Percentiles rank a stretch among this genome's conserved stretches.
Evolutionary conservation across 2,113 vertebrate genomes (phyloP).

Genomic region (Tyto alba): DNA sequence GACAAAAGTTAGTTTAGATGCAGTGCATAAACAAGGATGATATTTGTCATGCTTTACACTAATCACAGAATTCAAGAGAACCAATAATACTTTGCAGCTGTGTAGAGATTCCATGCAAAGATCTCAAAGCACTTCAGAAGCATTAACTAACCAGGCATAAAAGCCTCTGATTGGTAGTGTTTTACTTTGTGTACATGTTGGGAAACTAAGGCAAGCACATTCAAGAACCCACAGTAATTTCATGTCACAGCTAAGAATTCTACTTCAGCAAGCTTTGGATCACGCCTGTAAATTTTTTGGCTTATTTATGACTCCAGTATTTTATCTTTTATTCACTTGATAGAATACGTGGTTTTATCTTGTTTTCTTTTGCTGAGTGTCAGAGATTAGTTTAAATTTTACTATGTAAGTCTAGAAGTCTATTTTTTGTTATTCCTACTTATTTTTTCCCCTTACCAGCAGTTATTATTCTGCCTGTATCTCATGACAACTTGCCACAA

Average conservation of each 20-base stretch:
- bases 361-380: not conserved
- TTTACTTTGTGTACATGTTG: not conserved
- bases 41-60: conserved; percentile 37
- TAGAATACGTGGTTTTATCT: not conserved
- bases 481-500: not conserved
- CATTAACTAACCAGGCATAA: conserved; percentile 18
- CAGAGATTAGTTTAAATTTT: not conserved
- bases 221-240: not conserved
- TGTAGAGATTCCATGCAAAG: conserved; percentile 3
- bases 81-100: conserved; percentile 50
- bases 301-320: not conserved
- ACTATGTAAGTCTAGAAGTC: not conserved
- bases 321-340: not conserved
- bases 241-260: not conserved
- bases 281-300: not conserved
- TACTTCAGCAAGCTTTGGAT: not conserved
- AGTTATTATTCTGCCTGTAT: not conserved
- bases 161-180: not conserved
- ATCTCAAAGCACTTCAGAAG: conserved; percentile 31
- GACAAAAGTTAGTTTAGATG: conserved; percentile 49
- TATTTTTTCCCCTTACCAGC: not conserved
- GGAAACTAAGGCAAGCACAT: conserved; percentile 19
- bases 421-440: not conserved
- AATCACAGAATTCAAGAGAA: conserved; percentile 34
- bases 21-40: conserved; percentile 32